Percentiles rank a stretch among this genome's conserved stretches.
phyloP scores from a whole-genome alignment of 2,888 invertebrate species.

The Bellardia bayeri region DNA sequence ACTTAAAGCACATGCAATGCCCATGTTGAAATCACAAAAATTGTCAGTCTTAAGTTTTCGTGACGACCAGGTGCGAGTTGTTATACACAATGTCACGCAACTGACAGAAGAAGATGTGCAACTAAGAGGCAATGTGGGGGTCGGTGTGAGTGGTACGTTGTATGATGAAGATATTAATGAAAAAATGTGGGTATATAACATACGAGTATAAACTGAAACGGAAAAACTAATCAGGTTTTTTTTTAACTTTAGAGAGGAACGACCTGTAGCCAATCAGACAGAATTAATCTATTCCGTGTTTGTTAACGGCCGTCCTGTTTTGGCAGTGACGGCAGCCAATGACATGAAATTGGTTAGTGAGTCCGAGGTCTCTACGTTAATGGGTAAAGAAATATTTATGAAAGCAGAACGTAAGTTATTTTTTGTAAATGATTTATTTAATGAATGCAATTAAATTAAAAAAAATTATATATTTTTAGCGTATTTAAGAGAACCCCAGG shows the following conservation, averaged over 20 bases:
- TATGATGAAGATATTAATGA: slow-evolving; percentile 80
- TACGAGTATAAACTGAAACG: neutral
- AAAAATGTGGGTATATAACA: slow-evolving; percentile 79
- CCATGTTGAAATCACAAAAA: slow-evolving; percentile 73
- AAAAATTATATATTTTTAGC: slow-evolving; percentile 76
- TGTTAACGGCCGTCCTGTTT: slow-evolving; percentile 91
- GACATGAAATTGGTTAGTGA: slow-evolving; percentile 93
- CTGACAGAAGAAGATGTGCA: slow-evolving; percentile 84
- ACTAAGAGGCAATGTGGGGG: slow-evolving; percentile 74
- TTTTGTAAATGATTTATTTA: neutral
- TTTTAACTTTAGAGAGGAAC: slow-evolving; percentile 78
- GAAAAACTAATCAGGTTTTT: neutral
- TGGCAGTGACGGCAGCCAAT: slow-evolving; percentile 91
- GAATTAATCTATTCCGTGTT: slow-evolving; percentile 92
- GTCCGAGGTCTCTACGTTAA: slow-evolving; percentile 89
- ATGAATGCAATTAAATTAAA: neutral
- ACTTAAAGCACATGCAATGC: slow-evolving; percentile 66
- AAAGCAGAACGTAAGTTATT: slow-evolving; percentile 92
- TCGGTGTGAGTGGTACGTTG: slow-evolving; percentile 66
- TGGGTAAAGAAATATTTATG: slow-evolving; percentile 91
- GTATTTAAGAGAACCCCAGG: slow-evolving; percentile 83
- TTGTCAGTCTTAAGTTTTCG: slow-evolving; percentile 75
- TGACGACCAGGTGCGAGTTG: slow-evolving; percentile 87
- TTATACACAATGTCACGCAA: slow-evolving; percentile 88
- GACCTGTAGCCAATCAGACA: slow-evolving; percentile 83